phyloP scores from a whole-genome alignment of 2,888 invertebrate genomes.

The Lepetodrilus schrolli region DNA sequence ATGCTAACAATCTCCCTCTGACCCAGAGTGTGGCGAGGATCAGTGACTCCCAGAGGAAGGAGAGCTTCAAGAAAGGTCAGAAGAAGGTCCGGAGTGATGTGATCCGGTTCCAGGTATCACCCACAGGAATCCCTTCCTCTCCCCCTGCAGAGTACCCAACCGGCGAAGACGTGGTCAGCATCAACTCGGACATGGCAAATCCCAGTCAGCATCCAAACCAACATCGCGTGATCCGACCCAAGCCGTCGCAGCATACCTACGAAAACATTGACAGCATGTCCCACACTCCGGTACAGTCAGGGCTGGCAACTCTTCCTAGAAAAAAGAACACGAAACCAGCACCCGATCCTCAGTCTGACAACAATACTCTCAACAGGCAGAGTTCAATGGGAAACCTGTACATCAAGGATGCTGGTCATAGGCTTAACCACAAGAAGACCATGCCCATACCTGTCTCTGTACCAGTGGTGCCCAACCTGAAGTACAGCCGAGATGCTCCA shows the following conservation, averaged over 20 bases:
- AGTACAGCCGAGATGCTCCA: not conserved
- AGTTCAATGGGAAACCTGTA: conserved; percentile 28
- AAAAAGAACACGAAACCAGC: conserved; percentile 43
- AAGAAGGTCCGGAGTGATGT: conserved; percentile 62
- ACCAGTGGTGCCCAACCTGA: not conserved
- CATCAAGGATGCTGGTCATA: not conserved
- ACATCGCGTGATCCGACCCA: conserved; percentile 47
- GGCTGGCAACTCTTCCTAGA: conserved; percentile 66
- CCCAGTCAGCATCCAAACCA: conserved; percentile 35
- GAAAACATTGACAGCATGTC: conserved; percentile 53
- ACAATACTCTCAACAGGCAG: conserved; percentile 22
- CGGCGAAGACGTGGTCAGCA: conserved; percentile 51
- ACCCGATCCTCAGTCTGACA: not conserved
- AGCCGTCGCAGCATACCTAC: conserved; percentile 45
- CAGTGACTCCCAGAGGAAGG: conserved; percentile 57
- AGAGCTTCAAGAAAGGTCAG: conserved; percentile 65
- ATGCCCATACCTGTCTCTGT: conserved; percentile 22
- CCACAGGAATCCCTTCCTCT: conserved; percentile 34
- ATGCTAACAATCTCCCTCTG: conserved; percentile 49
- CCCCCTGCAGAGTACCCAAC: conserved; percentile 42
- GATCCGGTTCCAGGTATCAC: conserved; percentile 58
- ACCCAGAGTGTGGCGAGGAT: conserved; percentile 52
- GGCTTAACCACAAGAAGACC: conserved; percentile 12
- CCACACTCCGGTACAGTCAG: conserved; percentile 66
- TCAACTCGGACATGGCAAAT: conserved; percentile 43